A percentile compares a stretch with the other conserved stretches of the same genome.
Evolutionary conservation across 2,888 invertebrate genomes (phyloP).

Genomic region (Macaria liturata): DNA sequence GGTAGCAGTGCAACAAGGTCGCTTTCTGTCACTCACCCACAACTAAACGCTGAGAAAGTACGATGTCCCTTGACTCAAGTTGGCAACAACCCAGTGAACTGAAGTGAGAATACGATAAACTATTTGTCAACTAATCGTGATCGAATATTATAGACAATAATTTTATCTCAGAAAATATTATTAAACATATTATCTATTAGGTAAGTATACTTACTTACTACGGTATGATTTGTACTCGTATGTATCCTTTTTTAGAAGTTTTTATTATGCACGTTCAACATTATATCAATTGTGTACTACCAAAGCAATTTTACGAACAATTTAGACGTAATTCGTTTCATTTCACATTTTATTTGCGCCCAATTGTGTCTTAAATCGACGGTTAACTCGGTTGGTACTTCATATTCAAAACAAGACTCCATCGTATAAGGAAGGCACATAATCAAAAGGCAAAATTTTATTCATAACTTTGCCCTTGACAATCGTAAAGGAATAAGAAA

Average conservation of each 20-base stretch:
- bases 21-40: not conserved
- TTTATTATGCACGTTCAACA: not conserved
- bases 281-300: not conserved
- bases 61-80: too few relatives aligned
- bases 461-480: slow-evolving; percentile 17
- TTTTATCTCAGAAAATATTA: too few relatives aligned
- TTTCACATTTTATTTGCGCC: slow-evolving; percentile 6
- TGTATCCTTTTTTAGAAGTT: too few relatives aligned
- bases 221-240: too few relatives aligned
- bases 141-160: too few relatives aligned
- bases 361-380: slow-evolving; percentile 12
- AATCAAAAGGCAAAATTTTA: slow-evolving; percentile 17
- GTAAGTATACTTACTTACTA: too few relatives aligned
- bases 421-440: slow-evolving; percentile 5
- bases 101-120: not conserved
- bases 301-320: slow-evolving; percentile 1
- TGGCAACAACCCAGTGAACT: too few relatives aligned
- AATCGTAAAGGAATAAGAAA: slow-evolving; percentile 11
- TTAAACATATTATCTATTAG: too few relatives aligned
- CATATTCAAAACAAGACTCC: slow-evolving; percentile 15
- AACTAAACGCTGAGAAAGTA: not conserved
- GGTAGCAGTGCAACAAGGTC: slow-evolving; percentile 7
- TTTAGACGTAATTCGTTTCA: slow-evolving; percentile 1
- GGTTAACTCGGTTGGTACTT: slow-evolving; percentile 9
- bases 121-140: not conserved